Conservation (phyloP, 2,888 invertebrate species). For the Aproaerema taeniolella region DNA sequence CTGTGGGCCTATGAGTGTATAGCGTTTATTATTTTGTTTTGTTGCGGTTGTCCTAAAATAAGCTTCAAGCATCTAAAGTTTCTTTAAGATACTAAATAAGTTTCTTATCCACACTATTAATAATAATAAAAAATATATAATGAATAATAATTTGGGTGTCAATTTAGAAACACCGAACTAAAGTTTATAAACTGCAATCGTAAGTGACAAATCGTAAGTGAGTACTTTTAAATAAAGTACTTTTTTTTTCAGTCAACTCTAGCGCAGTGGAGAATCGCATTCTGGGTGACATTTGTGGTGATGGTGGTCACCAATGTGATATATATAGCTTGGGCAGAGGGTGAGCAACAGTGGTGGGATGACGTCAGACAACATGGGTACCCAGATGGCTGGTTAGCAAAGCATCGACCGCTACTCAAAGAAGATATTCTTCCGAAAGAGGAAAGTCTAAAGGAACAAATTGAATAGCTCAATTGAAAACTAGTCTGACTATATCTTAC, state of each 20-base stretch:
- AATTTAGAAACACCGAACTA: not conserved
- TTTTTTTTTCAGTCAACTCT: conserved; percentile 47
- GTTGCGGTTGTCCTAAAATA: no score
- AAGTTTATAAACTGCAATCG: not conserved
- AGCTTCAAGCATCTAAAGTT: not conserved
- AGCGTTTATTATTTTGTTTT: no score
- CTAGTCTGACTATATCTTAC: no score
- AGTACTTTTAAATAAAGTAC: no score
- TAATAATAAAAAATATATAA: not conserved
- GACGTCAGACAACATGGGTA: conserved; percentile 70
- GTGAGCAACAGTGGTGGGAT: conserved; percentile 85
- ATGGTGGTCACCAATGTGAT: conserved; percentile 80
- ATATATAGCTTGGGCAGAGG: conserved; percentile 82
- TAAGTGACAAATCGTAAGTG: no score
- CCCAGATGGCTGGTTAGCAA: conserved; percentile 46
- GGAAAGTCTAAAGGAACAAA: no score
- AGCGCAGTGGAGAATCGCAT: conserved; percentile 78
- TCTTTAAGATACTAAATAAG: not conserved
- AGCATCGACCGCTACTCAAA: conserved; percentile 44
- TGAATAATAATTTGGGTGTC: not conserved
- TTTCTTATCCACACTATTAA: not conserved
- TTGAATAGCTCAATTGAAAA: no score
- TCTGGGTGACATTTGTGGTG: conserved; percentile 83
- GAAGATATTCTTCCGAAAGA: no score
- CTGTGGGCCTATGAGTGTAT: no score